Conservation (phyloP, 2,797 vertebrate genomes). For the Clamator glandarius region DNA sequence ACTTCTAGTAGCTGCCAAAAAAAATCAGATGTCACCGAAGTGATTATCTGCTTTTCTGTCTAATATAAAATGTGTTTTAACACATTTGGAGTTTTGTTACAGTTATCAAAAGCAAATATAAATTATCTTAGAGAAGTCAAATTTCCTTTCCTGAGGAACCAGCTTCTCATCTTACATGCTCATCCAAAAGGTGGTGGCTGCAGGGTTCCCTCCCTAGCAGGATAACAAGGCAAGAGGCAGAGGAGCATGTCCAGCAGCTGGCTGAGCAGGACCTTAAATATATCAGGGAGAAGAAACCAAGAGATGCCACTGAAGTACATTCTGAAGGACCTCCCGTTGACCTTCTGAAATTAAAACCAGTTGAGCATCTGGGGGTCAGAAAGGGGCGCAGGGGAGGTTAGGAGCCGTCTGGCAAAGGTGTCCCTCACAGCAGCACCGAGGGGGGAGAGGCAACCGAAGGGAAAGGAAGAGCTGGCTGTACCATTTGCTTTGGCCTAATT, state of each 20-base stretch:
- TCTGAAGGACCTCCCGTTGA: background rate
- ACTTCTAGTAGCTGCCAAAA: conserved; percentile 36
- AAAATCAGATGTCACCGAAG: background rate
- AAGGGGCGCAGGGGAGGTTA: conserved; percentile 12
- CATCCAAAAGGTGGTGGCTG: conserved; percentile 77
- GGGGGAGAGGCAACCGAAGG: background rate
- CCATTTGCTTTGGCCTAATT: conserved; percentile 62
- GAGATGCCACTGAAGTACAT: conserved; percentile 83
- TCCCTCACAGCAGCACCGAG: background rate
- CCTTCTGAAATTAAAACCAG: conserved; percentile 69
- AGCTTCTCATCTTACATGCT: background rate
- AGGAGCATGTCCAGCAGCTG: conserved; percentile 77
- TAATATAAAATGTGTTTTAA: background rate
- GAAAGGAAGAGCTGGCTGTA: conserved; percentile 27
- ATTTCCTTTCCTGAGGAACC: background rate
- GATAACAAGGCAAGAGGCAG: conserved; percentile 78
- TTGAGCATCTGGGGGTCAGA: conserved; percentile 46
- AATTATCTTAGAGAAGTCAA: background rate
- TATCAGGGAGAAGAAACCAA: conserved; percentile 83
- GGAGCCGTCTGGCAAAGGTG: conserved; percentile 3
- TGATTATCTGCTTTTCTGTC: background rate
- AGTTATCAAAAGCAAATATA: background rate
- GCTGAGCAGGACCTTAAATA: conserved; percentile 73
- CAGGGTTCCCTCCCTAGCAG: conserved; percentile 82
- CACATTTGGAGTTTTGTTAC: background rate